Percentiles rank a stretch among this genome's conserved stretches.
Evolutionary conservation across 2,797 vertebrate genomes (phyloP).

Genomic region (Notolepis coatsorum): DNA sequence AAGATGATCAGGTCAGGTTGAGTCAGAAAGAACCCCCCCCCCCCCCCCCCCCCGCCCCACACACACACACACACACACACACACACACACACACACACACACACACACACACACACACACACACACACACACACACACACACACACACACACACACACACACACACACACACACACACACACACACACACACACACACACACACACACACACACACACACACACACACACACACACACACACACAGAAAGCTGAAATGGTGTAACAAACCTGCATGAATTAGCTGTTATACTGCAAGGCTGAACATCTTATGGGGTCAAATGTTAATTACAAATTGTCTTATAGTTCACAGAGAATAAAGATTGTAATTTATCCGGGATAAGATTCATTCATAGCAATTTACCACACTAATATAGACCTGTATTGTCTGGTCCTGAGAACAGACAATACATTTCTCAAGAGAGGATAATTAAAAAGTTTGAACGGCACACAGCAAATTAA

Average conservation of each 20-base stretch:
- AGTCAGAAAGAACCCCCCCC: no score
- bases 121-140: background rate
- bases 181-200: slow-evolving; percentile 13
- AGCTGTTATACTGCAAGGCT: slow-evolving; percentile 39
- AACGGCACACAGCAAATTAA: slow-evolving; percentile 17
- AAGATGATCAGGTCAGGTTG: no score
- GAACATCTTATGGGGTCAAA: slow-evolving; percentile 60
- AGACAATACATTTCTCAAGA: slow-evolving; percentile 20
- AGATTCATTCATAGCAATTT: slow-evolving; percentile 49
- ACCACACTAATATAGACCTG: slow-evolving; percentile 39
- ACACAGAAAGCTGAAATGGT: slow-evolving; percentile 28
- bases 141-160: slow-evolving; percentile 13
- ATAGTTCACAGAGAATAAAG: slow-evolving; percentile 63
- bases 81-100: background rate
- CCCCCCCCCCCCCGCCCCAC: background rate
- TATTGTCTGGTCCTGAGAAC: slow-evolving; percentile 22
- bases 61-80: background rate
- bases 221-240: slow-evolving; percentile 9
- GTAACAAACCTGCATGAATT: slow-evolving; percentile 66
- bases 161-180: slow-evolving; percentile 2
- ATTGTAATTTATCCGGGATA: slow-evolving; percentile 68
- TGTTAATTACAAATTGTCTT: slow-evolving; percentile 74
- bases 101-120: slow-evolving; percentile 22
- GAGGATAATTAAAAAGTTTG: slow-evolving; percentile 49
- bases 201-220: slow-evolving; percentile 16